Conservation (phyloP, 1,140 invertebrate species). For the Diuraphis noxia region DNA sequence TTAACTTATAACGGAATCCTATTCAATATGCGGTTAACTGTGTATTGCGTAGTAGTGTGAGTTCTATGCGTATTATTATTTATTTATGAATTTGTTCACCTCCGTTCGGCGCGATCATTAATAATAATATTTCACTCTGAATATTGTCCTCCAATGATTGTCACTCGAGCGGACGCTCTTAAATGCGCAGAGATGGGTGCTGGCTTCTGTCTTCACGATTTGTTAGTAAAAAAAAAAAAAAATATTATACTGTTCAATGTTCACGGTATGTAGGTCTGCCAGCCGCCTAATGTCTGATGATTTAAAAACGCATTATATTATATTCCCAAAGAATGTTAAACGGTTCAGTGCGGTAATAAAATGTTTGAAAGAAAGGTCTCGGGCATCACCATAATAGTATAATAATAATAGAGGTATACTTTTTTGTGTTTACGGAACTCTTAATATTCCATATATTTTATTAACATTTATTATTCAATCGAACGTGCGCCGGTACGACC, state of each 20-base stretch:
- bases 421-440: not conserved
- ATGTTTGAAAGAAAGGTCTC: not conserved
- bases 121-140: not conserved
- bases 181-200: not conserved
- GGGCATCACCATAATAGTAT: not conserved
- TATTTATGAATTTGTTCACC: not conserved
- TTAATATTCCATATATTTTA: not conserved
- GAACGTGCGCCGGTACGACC: not conserved
- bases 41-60: not conserved
- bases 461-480: not conserved
- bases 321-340: not conserved
- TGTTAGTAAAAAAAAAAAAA: not conserved
- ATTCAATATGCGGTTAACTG: not conserved
- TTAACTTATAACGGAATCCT: not conserved
- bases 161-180: not conserved
- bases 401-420: not conserved
- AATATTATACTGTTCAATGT: not conserved
- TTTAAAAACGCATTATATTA: conserved; percentile 19
- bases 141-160: not conserved
- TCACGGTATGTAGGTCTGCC: not conserved
- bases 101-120: not conserved
- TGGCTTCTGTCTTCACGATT: not conserved
- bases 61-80: not conserved
- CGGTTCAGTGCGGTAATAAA: not conserved
- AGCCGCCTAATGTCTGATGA: not conserved